Base-by-base conservation (phyloP, 2,797 vertebrate genomes). In the Phylloscopus collybita region DNA sequence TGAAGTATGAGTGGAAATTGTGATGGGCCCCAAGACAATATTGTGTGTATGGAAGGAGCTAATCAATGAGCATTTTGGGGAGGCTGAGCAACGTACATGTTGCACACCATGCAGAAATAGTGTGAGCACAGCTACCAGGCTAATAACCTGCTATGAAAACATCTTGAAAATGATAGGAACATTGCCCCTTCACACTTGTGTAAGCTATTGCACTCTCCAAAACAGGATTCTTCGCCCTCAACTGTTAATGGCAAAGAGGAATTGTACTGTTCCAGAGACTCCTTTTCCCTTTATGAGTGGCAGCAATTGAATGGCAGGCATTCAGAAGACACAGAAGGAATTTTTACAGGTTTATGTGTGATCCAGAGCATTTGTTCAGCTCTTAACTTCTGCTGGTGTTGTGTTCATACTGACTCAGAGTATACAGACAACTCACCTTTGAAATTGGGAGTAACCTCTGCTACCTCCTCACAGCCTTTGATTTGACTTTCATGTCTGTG, bases 81-180 rank as follows among this genome's bases (percentile, higher is more conserved):
- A 78, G 80, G 66, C 76, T 88, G 61, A 84, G 61, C 42, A 54
- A 38, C 5, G 12, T 50, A 18, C 13, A 2, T n/a, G 32, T 25
- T 56, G 45, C 53, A 67, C 6, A 3, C 25, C 57, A 4, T 22
- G 66, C 76, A 91, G 72, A 88, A 83, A 56, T 10, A 44, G 61
- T 29, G 61, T 83, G 57, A 80, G 57, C 47, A 47, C 66, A 75
- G 76, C 72, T 80, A 71, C 54, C 36, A 57, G 38, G 38, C 76
- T 92, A 83, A 90, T 67, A 64, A 56, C 87, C 59, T 65, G 40
- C 87, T 91, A 91, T 93, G 94, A 91, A 75, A 91, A 88, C 84
- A 72, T 86, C 81, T 95, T 86, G 84, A 90, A 71, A 73, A 4
- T 51, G 45, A 69, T 57, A 54, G 70, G 29, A 86, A 79, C 54